Evolutionary conservation across 2,888 invertebrate species (phyloP).

Genomic region (Eupeodes luniger): DNA sequence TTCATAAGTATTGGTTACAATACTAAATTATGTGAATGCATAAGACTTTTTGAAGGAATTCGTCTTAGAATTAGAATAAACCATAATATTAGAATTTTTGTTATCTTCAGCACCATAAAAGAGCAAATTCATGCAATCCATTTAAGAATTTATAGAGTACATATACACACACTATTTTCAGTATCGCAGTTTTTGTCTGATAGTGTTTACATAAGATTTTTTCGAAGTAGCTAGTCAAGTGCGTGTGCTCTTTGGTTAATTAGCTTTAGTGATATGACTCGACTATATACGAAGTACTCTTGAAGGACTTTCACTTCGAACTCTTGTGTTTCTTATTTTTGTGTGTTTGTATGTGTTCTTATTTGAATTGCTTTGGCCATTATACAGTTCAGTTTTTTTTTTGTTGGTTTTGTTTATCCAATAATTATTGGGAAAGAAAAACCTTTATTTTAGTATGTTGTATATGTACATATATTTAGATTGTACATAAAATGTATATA

Average conservation of each 20-base stretch:
- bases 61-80: too few relatives aligned
- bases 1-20: too few relatives aligned
- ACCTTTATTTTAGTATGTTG: neutral
- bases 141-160: too few relatives aligned
- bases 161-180: neutral
- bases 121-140: neutral
- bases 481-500: too few relatives aligned
- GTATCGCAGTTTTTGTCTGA: neutral
- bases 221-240: slow-evolving; percentile 46
- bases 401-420: slow-evolving; percentile 13
- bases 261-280: slow-evolving; percentile 66
- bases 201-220: slow-evolving; percentile 3
- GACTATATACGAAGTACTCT: slow-evolving; percentile 9
- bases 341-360: neutral
- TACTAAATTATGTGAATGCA: too few relatives aligned
- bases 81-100: too few relatives aligned
- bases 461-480: neutral
- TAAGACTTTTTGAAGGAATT: too few relatives aligned
- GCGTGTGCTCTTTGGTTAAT: slow-evolving; percentile 65
- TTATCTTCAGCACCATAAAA: neutral
- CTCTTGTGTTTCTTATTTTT: neutral
- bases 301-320: slow-evolving; percentile 59
- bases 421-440: slow-evolving; percentile 6
- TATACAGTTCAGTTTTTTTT: neutral
- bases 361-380: slow-evolving; percentile 20